Evolutionary conservation across 2,888 invertebrate species (phyloP), one percentile per base, ranked within the genome.

Genomic region (Drepanosiphum platanoidis): DNA sequence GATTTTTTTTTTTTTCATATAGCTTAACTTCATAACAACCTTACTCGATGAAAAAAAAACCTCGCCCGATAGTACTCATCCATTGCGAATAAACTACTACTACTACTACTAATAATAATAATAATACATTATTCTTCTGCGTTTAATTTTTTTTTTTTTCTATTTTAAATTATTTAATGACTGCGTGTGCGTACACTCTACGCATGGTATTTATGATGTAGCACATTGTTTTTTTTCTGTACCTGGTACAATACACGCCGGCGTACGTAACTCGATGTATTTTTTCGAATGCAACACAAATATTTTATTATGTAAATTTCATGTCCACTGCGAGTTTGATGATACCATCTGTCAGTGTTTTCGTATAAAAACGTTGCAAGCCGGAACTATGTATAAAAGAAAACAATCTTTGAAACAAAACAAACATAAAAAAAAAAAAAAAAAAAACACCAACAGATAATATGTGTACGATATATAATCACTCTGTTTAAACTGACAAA

Each of bases 301-400:
- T 58, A 84, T 77, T 84, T 68, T 77, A 77, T 77, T 84, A 84
- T 84, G 84, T 84, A 84, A 84, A 84, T 81, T 71, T 66, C 81
- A 58, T 72, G 66, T 74, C 64, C 74, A 74, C 52, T 52, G 1
- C 61, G 72, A 64, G 71, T 78, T 75, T 30, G 78, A 78, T 64
- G 39, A 18, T 72, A 82, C 68, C 84, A 84, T 84, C 84, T 84
- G 84, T 58, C 70, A 58, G 66, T 32, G 34, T 58, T 30, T 71
- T 39, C 58, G 30, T 81, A 52, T 83, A 34, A 66, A n/a, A 75
- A 66, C 66, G 66, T 46, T 46, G 18, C 4, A 36, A 34, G 42
- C 84, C 70, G 77, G 77, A 84, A 84, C 84, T 9, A 58, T 39
- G 8, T 58, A 39, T 68, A n/a, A 68, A 77, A 70, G 46, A 83